A percentile compares a stretch with the other conserved stretches of the same genome.
These are phyloP conservation scores for Allacma fusca DNA, from an alignment of 2,888 invertebrate species.

Conservation along the genomic window DNA sequence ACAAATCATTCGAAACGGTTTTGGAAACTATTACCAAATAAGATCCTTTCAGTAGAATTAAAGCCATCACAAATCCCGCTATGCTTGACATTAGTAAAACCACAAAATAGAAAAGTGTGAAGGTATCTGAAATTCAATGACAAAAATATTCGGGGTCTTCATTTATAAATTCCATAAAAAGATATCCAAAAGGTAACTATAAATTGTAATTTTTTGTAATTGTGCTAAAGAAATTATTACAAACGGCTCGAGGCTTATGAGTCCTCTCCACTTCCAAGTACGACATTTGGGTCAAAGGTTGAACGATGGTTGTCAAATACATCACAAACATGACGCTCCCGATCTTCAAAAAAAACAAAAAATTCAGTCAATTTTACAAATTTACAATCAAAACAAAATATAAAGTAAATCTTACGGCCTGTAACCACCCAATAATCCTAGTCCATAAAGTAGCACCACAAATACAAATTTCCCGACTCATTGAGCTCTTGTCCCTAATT, in stretches of 20 bases:
- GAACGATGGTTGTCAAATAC: background rate
- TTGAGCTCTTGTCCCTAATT: too few species aligned
- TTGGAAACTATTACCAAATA: slow-evolving; percentile 21
- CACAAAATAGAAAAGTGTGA: background rate
- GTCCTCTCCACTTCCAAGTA: background rate
- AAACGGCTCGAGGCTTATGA: background rate
- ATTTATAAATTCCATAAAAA: too few species aligned
- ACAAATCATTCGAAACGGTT: too few species aligned
- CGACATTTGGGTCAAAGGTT: background rate
- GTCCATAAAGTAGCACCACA: background rate
- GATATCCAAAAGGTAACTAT: too few species aligned
- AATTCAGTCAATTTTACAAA: too few species aligned
- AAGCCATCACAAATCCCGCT: background rate
- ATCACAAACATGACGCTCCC: background rate
- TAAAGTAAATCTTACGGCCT: too few species aligned
- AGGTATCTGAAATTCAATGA: background rate
- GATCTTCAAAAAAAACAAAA: background rate
- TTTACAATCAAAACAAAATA: too few species aligned
- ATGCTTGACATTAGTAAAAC: background rate
- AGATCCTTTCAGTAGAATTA: background rate
- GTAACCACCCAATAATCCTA: background rate
- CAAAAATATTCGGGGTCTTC: background rate
- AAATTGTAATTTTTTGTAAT: too few species aligned
- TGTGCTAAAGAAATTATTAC: background rate
- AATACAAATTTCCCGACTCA: background rate